Base-by-base conservation (phyloP, 2,888 invertebrate genomes). In the Punctoribates punctum region DNA sequence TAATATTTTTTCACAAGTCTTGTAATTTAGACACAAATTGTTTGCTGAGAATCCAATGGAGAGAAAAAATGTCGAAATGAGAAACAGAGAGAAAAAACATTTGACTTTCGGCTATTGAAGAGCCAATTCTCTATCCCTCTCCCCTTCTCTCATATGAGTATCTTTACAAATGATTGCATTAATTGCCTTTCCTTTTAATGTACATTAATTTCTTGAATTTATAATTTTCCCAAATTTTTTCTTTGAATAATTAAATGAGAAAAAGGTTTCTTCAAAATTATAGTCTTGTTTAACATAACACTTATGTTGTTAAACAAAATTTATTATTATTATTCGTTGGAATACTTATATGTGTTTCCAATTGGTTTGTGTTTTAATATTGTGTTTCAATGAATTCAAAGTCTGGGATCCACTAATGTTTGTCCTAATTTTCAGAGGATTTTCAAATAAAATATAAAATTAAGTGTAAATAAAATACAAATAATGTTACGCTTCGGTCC, bases 401-500 rank as follows among this genome's bases (percentile, higher is more conserved):
- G n/a, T 51, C 42, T 42, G 42, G 42, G 42, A 42, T 42, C 42
- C 42, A 42, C 42, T 51, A 20, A 51, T 51, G 20, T 51, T 20
- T 57, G 57, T 57, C 57, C 57, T 57, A 57, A 57, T 57, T 57
- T 57, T 57, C 11, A 23, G 23, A 25, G n/a, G 8, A 20, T 25
- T 13, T 17, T 57, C 5, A 57, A 23, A 57, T 23, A 57, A 23
- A 57, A 20, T 13, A 57, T 42, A 42, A 57, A 57, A 57, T 57
- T 57, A 57, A 57, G 25, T 57, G 57, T 57, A 57, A 57, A 57
- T 57, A 57, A 57, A 57, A 57, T 23, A 23, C 20, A 23, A 57
- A 57, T 57, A 57, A 57, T 57, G 57, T 57, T 25, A 57, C 20
- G 57, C 57, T 57, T 23, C 57, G 57, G 23, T 25, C 57, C 57